Base-by-base conservation (phyloP, 2,797 vertebrate genomes). In the Acipenser transmontanus region DNA sequence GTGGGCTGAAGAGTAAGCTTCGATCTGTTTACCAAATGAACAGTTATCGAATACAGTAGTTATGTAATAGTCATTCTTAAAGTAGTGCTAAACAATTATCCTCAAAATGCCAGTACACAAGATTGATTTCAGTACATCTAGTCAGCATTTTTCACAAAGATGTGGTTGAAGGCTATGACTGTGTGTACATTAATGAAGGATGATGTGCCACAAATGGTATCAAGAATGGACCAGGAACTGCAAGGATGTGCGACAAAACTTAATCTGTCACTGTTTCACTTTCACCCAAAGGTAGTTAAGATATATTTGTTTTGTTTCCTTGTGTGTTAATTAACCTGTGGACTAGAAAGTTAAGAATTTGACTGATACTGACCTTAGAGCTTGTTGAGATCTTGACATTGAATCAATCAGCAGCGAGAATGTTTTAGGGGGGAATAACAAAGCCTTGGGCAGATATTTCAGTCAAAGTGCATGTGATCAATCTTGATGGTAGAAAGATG, bases 401-500 rank as follows among this genome's bases (percentile, higher is more conserved):
- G 81, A 84, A 90, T 91, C 86, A 86, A 90, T 91, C 89, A 89
- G 71, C 47, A 73, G 77, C 69, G 80, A 67, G 77, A 74, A 81
- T 69, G 65, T 85, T 84, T 82, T 82, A 84, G 7, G 85, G 86
- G 17, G 17, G 83, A 76, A 76, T 63, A 72, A 71, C 75, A 68
- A 78, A 84, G 85, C 89, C 84, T 34, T 63, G 78, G 88, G 90
- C 86, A 73, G 77, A 83, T 83, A 82, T 90, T 91, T 91, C 89
- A 87, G 91, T 91, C 90, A 90, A 84, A 86, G 34, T 34, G 34
- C 3, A 34, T 4, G 3, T 34, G 34, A 34, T 34, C 34, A 34
- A 1, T 34, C 34, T 34, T 34, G 34, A 34, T 4, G 34, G 4
- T 34, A 34, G 34, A 34, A 74, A 47, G 67, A 49, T 17, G 17